Conservation (phyloP, 2,113 vertebrate genomes). For the Oplegnathus fasciatus region DNA sequence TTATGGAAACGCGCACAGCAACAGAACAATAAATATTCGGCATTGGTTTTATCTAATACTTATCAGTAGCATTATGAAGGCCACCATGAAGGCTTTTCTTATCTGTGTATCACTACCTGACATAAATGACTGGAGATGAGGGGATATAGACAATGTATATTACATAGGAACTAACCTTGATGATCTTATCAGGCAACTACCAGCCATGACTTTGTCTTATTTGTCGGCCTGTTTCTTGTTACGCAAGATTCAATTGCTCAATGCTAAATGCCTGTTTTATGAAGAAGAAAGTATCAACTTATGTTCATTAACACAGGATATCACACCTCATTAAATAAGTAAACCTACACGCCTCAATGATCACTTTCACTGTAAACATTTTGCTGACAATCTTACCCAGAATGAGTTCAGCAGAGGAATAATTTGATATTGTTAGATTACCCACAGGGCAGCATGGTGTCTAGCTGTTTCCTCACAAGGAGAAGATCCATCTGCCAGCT, state of each 20-base stretch:
- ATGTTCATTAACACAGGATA: neutral
- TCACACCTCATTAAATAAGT: neutral
- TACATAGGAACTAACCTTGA: conserved; percentile 23
- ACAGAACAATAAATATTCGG: conserved; percentile 23
- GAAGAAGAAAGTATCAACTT: neutral
- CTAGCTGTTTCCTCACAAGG: neutral
- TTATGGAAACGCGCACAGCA: neutral
- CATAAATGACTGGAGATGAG: conserved; percentile 14
- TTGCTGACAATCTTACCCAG: neutral
- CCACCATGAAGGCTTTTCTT: conserved; percentile 33
- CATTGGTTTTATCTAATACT: conserved; percentile 43
- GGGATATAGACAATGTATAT: neutral
- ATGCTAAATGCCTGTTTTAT: neutral
- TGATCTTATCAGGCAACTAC: neutral
- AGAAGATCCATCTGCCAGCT: neutral
- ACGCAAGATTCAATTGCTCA: neutral
- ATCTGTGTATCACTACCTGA: conserved; percentile 5
- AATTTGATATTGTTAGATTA: neutral
- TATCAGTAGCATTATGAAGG: conserved; percentile 63
- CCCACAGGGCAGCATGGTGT: neutral
- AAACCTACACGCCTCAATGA: neutral
- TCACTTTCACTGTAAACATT: neutral
- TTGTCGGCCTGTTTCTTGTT: neutral
- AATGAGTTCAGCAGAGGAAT: neutral
- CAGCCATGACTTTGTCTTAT: neutral